A percentile compares a stretch with the other conserved stretches of the same genome.
These are phyloP conservation scores for Falco concolor DNA, from an alignment of 2,797 vertebrate genomes.

Conservation along the genomic window DNA sequence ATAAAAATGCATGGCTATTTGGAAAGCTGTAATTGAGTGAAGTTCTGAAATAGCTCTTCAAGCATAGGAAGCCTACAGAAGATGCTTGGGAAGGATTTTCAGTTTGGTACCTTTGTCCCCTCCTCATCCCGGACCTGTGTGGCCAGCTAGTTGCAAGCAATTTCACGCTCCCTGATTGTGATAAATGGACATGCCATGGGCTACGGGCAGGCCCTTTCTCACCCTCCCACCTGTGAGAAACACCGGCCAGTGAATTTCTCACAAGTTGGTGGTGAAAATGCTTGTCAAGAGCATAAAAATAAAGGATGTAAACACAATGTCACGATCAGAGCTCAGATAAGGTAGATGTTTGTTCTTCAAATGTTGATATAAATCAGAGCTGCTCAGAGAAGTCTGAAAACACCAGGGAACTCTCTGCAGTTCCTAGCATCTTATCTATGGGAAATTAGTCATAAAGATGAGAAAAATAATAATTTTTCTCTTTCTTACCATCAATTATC, in stretches of 20 bases:
- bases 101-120: not conserved
- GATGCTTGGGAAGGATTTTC: not conserved
- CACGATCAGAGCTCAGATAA: not conserved
- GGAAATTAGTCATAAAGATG: slow-evolving; percentile 60
- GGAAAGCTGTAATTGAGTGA: not conserved
- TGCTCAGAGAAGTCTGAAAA: slow-evolving; percentile 7
- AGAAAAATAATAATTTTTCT: slow-evolving; percentile 63
- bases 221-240: slow-evolving; percentile 31
- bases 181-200: not conserved
- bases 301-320: not conserved
- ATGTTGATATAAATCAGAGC: not conserved
- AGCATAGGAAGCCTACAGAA: not conserved
- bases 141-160: not conserved
- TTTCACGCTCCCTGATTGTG: not conserved
- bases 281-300: not conserved
- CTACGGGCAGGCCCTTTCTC: not conserved
- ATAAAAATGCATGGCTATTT: not conserved
- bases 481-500: slow-evolving; percentile 93
- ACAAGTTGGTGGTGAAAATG: not conserved
- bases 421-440: slow-evolving; percentile 43
- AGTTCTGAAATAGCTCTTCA: not conserved
- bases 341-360: not conserved
- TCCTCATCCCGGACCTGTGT: not conserved
- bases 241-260: not conserved
- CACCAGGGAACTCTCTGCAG: slow-evolving; percentile 32